Evolutionary conservation across 2,113 vertebrate species (phyloP).

Genomic region (Pelodiscus sinensis): DNA sequence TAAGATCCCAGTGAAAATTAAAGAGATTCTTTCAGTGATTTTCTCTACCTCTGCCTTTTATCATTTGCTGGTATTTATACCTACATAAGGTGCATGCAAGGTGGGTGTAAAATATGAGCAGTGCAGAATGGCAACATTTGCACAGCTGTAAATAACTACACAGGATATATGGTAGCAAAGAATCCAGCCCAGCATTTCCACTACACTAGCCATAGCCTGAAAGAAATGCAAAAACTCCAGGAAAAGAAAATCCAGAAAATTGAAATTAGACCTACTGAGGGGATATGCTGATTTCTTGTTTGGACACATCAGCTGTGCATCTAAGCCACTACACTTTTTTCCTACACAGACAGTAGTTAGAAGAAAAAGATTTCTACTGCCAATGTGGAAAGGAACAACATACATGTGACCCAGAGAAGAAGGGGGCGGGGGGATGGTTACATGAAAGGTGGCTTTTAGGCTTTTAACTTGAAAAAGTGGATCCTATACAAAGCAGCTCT

Average conservation of each 20-base stretch:
- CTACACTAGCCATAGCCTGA: neutral
- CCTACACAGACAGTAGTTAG: neutral
- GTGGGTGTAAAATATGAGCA: neutral
- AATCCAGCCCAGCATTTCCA: neutral
- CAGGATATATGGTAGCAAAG: rapidly evolving
- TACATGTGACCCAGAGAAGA: neutral
- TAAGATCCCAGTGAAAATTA: rapidly evolving
- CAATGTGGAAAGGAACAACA: neutral
- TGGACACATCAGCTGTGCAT: neutral
- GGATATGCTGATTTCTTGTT: neutral
- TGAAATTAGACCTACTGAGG: neutral
- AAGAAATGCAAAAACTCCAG: neutral
- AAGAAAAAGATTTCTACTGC: neutral
- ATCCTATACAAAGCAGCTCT: neutral
- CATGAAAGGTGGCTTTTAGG: neutral
- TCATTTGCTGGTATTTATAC: neutral
- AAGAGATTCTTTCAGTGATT: neutral
- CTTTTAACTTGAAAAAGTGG: neutral
- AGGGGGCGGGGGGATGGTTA: neutral
- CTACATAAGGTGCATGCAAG: neutral
- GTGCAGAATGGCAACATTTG: neutral
- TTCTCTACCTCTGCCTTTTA: neutral
- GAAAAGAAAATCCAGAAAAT: neutral
- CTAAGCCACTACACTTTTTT: neutral
- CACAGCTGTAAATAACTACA: neutral